Evolutionary conservation across 2,113 vertebrate genomes (phyloP).

Genomic region (Pycnonotus jocosus): DNA sequence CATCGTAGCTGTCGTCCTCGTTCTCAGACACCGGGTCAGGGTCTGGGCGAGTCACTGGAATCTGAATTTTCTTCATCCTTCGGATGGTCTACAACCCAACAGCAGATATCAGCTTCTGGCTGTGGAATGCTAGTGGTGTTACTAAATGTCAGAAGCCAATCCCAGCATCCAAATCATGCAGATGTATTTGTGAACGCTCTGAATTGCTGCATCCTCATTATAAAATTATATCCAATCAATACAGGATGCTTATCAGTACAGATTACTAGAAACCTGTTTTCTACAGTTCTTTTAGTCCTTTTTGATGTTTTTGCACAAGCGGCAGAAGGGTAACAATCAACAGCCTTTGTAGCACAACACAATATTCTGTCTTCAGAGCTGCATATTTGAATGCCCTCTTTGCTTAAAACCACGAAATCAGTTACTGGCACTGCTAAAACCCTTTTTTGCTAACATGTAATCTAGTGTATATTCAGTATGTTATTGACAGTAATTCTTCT

Average conservation of each 20-base stretch:
- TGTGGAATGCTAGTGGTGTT: neutral
- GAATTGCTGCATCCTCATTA: neutral
- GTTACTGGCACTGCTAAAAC: neutral
- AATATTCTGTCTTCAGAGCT: neutral
- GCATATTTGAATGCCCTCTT: neutral
- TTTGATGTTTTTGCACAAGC: neutral
- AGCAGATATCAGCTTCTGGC: neutral
- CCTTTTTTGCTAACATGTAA: neutral
- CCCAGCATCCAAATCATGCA: neutral
- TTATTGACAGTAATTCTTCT: neutral
- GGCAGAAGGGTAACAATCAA: neutral
- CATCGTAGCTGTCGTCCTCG: slow-evolving; percentile 93
- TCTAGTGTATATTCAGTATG: neutral
- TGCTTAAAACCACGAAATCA: neutral
- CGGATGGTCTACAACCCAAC: slow-evolving; percentile 84
- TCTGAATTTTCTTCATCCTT: slow-evolving; percentile 94
- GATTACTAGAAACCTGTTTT: neutral
- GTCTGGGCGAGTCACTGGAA: slow-evolving; percentile 85
- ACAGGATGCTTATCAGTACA: neutral
- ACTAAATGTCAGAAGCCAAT: neutral
- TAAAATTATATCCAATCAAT: neutral
- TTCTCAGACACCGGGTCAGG: slow-evolving; percentile 90
- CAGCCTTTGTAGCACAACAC: neutral
- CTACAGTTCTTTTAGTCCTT: neutral
- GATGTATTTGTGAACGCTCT: neutral